A percentile compares a stretch with the other conserved stretches of the same genome.
Evolutionary conservation across 1,140 invertebrate species (phyloP).

Genomic region (Diorhabda carinulata): DNA sequence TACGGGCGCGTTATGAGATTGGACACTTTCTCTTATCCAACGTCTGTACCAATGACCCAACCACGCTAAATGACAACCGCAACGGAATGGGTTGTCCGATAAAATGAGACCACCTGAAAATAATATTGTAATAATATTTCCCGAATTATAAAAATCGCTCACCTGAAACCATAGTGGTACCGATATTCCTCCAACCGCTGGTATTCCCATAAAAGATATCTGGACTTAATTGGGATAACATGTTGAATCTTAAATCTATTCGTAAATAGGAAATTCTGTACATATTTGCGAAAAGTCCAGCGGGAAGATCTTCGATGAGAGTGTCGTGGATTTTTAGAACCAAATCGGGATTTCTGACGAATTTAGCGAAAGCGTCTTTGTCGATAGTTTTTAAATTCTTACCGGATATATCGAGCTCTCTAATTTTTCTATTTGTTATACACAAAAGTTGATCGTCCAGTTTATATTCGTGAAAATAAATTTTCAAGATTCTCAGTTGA

Average conservation of each 20-base stretch:
- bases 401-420: slow-evolving; percentile 76
- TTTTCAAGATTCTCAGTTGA: slow-evolving; percentile 50
- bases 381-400: slow-evolving; percentile 63
- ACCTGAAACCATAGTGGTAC: slow-evolving; percentile 75
- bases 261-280: slow-evolving; percentile 75
- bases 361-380: slow-evolving; percentile 66
- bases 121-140: not conserved
- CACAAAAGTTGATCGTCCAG: slow-evolving; percentile 69
- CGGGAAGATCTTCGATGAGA: slow-evolving; percentile 68
- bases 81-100: slow-evolving; percentile 77
- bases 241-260: slow-evolving; percentile 76
- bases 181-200: slow-evolving; percentile 77
- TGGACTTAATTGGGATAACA: slow-evolving; percentile 72
- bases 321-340: slow-evolving; percentile 72
- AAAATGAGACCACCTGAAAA: slow-evolving; percentile 73
- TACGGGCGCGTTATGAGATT: slow-evolving; percentile 63
- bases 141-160: not conserved
- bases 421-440: slow-evolving; percentile 69
- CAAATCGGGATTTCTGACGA: slow-evolving; percentile 62
- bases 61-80: slow-evolving; percentile 86
- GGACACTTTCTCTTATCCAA: slow-evolving; percentile 75
- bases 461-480: slow-evolving; percentile 64
- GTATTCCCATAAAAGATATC: slow-evolving; percentile 80
- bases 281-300: slow-evolving; percentile 71
- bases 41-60: slow-evolving; percentile 81